Conservation (phyloP, 2,797 vertebrate species). For the Melanotaenia maccullochi region DNA sequence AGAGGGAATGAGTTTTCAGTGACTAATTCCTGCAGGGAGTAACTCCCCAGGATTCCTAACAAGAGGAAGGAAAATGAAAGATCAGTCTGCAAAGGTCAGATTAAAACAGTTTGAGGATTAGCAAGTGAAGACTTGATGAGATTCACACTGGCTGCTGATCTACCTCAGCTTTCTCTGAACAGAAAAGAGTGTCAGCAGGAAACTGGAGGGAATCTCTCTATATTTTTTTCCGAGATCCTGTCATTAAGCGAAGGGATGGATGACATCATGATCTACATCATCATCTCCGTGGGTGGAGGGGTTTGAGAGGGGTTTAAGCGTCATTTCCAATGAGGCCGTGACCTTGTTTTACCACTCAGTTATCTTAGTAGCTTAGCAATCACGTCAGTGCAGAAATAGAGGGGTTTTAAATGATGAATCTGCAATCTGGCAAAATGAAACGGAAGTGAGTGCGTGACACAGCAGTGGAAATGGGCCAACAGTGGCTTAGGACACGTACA, state of each 20-base stretch:
- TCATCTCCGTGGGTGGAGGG: conserved; percentile 22
- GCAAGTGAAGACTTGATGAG: conserved; percentile 75
- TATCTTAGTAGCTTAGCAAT: conserved; percentile 70
- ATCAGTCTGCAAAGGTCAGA: conserved; percentile 73
- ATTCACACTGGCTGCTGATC: conserved; percentile 53
- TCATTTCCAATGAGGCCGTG: conserved; percentile 43
- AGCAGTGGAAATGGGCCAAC: conserved; percentile 62
- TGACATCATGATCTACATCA: conserved; percentile 53
- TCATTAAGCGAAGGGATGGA: conserved; percentile 47
- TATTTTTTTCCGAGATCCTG: conserved; percentile 46
- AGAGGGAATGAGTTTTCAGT: conserved; percentile 1
- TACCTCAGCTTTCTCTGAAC: conserved; percentile 41
- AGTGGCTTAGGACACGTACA: conserved; percentile 48
- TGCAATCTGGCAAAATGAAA: conserved; percentile 57
- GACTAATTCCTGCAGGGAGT: conserved; percentile 17
- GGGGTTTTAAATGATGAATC: conserved; percentile 38
- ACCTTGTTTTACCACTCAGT: conserved; percentile 62
- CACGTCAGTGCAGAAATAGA: conserved; percentile 42
- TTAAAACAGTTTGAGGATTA: conserved; percentile 71
- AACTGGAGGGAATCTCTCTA: conserved; percentile 45
- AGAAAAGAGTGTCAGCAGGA: conserved; percentile 59
- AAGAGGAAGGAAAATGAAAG: conserved; percentile 38
- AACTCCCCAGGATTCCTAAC: conserved; percentile 18
- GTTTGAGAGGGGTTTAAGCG: conserved; percentile 53
- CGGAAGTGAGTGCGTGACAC: conserved; percentile 57